Evolutionary conservation across 2,113 vertebrate genomes (phyloP).

Genomic region (Marmota flaviventris): DNA sequence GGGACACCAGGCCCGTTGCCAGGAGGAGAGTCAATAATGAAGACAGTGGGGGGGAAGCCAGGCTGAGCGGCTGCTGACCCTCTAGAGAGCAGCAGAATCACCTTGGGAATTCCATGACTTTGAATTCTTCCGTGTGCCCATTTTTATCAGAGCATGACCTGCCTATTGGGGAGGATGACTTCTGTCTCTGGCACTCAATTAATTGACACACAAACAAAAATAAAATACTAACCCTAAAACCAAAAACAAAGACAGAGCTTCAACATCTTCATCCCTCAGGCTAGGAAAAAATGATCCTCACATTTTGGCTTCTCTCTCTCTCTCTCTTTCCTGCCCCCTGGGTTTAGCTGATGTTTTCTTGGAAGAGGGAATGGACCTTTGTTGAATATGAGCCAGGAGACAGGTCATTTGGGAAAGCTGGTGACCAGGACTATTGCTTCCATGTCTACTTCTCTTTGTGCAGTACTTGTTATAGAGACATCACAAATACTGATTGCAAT

Average conservation of each 20-base stretch:
- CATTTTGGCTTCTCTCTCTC: background rate
- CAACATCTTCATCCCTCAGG: background rate
- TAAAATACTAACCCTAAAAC: slow-evolving; percentile 24
- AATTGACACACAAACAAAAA: slow-evolving; percentile 22
- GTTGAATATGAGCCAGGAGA: background rate
- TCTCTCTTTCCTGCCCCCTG: background rate
- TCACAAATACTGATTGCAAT: background rate
- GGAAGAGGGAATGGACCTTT: background rate
- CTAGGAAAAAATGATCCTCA: slow-evolving; percentile 20
- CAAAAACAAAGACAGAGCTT: slow-evolving; percentile 59
- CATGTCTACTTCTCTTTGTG: background rate
- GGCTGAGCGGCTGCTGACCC: background rate
- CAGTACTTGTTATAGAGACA: too few species aligned
- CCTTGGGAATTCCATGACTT: slow-evolving; percentile 32
- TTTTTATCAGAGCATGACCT: slow-evolving; percentile 1
- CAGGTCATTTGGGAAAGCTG: background rate
- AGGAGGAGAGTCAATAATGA: slow-evolving; percentile 37
- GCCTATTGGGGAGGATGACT: background rate
- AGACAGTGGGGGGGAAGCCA: slow-evolving; percentile 36
- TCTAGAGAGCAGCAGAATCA: background rate
- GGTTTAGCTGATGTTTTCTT: slow-evolving; percentile 12
- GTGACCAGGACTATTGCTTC: background rate
- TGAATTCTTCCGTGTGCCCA: background rate
- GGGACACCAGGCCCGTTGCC: background rate
- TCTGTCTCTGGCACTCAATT: background rate